A percentile compares a stretch with the other conserved stretches of the same genome.
These are phyloP conservation scores for Hydropsyche tenuis DNA, from an alignment of 1,140 invertebrate genomes.

Conservation along the genomic window DNA sequence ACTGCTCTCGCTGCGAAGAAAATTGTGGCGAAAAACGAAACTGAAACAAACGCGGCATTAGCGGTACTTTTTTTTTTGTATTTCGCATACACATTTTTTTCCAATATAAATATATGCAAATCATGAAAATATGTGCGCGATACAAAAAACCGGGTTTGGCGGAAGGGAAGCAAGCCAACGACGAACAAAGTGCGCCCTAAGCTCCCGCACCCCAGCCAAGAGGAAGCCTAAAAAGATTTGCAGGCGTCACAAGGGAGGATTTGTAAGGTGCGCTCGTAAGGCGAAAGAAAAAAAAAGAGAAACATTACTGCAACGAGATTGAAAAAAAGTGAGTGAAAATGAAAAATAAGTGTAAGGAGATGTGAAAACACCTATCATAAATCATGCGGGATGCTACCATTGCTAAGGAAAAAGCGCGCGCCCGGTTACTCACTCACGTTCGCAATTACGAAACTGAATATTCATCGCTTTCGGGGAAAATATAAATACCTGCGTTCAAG, in stretches of 20 bases:
- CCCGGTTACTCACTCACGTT: too few relatives aligned
- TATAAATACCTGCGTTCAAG: background rate
- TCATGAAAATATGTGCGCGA: conserved; percentile 21
- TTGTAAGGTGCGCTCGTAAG: conserved; percentile 40
- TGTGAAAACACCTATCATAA: conserved; percentile 49
- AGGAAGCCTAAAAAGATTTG: conserved; percentile 43
- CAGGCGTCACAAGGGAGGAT: conserved; percentile 46
- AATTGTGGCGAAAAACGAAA: conserved; percentile 1
- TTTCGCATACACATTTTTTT: background rate
- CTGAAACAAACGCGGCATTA: background rate
- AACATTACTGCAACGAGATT: conserved; percentile 44
- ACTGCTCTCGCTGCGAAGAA: background rate
- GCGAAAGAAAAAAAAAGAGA: conserved; percentile 32
- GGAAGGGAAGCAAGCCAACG: conserved; percentile 43
- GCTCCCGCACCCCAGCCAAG: conserved; percentile 31
- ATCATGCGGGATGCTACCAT: conserved; percentile 39
- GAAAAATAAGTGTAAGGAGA: conserved; percentile 50
- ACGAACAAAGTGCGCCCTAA: conserved; percentile 45
- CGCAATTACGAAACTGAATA: conserved; percentile 3
- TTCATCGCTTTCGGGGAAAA: background rate
- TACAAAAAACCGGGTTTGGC: conserved; percentile 25
- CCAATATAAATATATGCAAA: conserved; percentile 15
- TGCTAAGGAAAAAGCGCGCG: background rate
- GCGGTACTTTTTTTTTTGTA: background rate
- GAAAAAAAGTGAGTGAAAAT: conserved; percentile 45